A percentile compares a stretch with the other conserved stretches of the same genome.
Evolutionary conservation across 2,888 invertebrate genomes (phyloP).

Genomic region (Cephus pygmeus): DNA sequence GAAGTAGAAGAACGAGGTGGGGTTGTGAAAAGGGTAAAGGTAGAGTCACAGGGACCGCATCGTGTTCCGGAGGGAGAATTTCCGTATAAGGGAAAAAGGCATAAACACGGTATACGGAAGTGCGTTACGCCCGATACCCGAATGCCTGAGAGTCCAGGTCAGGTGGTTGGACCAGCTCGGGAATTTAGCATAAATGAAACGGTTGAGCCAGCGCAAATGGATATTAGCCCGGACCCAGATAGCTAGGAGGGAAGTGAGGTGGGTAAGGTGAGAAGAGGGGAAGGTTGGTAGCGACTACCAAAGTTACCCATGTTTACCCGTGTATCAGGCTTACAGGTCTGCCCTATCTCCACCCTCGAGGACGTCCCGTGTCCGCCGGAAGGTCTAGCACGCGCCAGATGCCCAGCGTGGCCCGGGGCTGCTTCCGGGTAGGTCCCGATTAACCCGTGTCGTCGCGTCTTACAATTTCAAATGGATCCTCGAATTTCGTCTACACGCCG

Average conservation of each 20-base stretch:
- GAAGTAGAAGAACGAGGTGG: background rate
- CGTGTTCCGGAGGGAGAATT: background rate
- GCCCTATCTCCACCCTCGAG: background rate
- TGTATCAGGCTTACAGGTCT: slow-evolving; percentile 9
- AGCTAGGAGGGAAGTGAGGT: background rate
- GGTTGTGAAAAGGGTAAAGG: background rate
- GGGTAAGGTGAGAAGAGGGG: background rate
- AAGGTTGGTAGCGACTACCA: slow-evolving; percentile 1
- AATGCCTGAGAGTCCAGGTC: background rate
- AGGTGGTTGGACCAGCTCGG: background rate
- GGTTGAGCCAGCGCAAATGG: slow-evolving; percentile 29
- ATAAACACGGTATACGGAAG: too few relatives aligned
- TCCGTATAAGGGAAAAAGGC: slow-evolving; percentile 3
- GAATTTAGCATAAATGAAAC: slow-evolving; percentile 28
- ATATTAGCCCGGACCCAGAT: slow-evolving; percentile 21
- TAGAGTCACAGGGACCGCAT: background rate
- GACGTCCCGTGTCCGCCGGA: background rate
- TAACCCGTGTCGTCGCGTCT: background rate
- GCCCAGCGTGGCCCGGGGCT: background rate
- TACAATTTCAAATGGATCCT: background rate
- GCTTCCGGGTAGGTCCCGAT: background rate
- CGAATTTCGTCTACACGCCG: background rate
- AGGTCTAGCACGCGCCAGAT: background rate
- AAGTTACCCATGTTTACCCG: slow-evolving; percentile 7
- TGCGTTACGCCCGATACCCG: slow-evolving; percentile 2